Conservation (phyloP, 2,113 vertebrate species). For the Strix uralensis region DNA sequence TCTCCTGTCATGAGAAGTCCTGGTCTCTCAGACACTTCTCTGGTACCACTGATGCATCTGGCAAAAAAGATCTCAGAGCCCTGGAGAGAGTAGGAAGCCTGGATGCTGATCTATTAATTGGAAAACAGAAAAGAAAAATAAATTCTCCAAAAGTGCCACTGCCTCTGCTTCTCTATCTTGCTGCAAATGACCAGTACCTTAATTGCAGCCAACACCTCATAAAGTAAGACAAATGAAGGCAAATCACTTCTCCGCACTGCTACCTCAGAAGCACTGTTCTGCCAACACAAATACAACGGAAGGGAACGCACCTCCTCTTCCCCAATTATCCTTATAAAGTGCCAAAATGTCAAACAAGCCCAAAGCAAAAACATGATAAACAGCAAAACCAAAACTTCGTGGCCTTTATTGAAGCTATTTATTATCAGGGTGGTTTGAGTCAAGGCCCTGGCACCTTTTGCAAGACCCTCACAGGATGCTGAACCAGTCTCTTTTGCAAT, state of each 20-base stretch:
- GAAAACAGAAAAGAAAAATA: neutral
- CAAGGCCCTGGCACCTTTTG: rapidly evolving
- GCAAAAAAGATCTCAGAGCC: neutral
- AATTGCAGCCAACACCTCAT: neutral
- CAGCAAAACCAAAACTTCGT: neutral
- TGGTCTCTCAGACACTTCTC: neutral
- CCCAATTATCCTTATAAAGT: neutral
- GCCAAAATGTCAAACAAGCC: neutral
- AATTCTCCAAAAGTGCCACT: neutral
- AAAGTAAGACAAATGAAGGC: neutral
- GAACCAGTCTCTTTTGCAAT: neutral
- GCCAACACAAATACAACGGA: neutral
- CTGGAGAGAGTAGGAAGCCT: neutral
- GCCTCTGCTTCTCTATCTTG: neutral
- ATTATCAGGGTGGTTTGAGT: rapidly evolving
- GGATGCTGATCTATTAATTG: neutral
- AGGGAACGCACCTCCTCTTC: neutral
- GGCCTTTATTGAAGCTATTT: neutral
- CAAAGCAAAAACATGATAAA: neutral
- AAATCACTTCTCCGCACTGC: neutral
- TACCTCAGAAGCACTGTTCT: neutral
- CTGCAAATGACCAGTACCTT: neutral
- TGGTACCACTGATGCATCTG: neutral
- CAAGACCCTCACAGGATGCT: neutral
- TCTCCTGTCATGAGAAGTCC: neutral